These are phyloP conservation scores for Hydraecia micacea DNA, from an alignment of 2,888 invertebrate genomes.

Conservation along the genomic window DNA sequence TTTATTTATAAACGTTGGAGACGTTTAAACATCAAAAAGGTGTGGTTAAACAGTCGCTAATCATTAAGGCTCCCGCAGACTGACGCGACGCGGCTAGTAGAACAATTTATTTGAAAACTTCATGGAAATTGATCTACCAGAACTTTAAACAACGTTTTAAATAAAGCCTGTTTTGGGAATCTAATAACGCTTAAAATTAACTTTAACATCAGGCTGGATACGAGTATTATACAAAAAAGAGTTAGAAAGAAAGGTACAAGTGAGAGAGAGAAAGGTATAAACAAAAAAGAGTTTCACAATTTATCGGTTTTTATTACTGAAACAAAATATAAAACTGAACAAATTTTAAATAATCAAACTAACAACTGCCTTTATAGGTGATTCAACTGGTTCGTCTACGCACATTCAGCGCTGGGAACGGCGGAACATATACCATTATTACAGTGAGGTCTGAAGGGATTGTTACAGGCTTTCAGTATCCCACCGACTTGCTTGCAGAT, in stretches of 20 bases:
- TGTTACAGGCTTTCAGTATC: conserved; percentile 71
- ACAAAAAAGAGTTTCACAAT: neutral
- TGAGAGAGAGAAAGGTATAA: neutral
- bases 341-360: neutral
- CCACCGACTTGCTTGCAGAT: conserved; percentile 79
- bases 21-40: neutral
- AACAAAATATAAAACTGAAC: neutral
- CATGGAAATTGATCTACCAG: neutral
- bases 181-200: neutral
- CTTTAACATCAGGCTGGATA: neutral
- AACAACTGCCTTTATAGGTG: neutral
- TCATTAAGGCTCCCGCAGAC: neutral
- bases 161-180: neutral
- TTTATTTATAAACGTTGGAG: neutral
- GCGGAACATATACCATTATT: conserved; percentile 78
- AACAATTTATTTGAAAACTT: neutral
- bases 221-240: neutral
- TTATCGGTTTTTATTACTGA: conserved; percentile 6
- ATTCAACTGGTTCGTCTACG: neutral
- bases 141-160: neutral
- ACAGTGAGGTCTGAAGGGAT: conserved; percentile 75
- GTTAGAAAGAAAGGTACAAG: too few species aligned
- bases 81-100: neutral
- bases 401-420: conserved; percentile 72
- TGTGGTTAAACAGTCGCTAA: neutral